Percentiles rank a stretch among this genome's conserved stretches.
Evolutionary conservation across 1,140 invertebrate genomes (phyloP).

Genomic region (Bombus cullumanus): DNA sequence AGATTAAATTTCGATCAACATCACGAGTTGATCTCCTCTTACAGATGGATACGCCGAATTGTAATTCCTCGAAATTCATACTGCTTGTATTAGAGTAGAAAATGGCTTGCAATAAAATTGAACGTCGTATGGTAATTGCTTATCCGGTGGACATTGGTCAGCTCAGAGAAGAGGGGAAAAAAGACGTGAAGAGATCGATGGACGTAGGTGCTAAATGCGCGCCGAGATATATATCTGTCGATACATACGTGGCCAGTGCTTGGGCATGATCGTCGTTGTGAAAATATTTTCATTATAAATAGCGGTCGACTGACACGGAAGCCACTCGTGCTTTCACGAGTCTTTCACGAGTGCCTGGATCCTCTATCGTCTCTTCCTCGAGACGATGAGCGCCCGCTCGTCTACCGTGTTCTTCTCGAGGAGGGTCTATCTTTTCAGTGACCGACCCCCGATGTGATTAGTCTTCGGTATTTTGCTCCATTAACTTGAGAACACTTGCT

Average conservation of each 20-base stretch:
- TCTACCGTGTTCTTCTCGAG: constrained; percentile 9
- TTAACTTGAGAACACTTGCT: neutral
- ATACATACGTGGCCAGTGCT: constrained; percentile 65
- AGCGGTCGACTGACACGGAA: constrained; percentile 68
- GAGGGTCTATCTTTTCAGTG: neutral
- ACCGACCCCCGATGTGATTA: neutral
- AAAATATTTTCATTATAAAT: constrained; percentile 82
- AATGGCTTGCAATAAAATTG: neutral
- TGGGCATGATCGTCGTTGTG: constrained; percentile 65
- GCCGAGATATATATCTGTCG: constrained; percentile 65
- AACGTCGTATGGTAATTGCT: constrained; percentile 20
- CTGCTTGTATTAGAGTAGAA: neutral
- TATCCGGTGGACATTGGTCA: constrained; percentile 2
- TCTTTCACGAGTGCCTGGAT: constrained; percentile 11
- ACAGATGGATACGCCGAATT: neutral
- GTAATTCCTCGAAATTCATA: neutral
- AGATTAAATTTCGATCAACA: neutral
- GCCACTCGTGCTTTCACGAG: constrained; percentile 42
- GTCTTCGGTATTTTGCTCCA: neutral
- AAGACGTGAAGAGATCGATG: constrained; percentile 61
- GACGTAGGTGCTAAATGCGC: constrained; percentile 65
- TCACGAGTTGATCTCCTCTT: neutral
- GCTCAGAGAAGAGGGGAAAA: constrained; percentile 3
- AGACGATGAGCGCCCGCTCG: constrained; percentile 6
- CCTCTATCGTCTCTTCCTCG: constrained; percentile 3